Conservation (phyloP, 2,113 vertebrate genomes). For the Okapia johnstoni region DNA sequence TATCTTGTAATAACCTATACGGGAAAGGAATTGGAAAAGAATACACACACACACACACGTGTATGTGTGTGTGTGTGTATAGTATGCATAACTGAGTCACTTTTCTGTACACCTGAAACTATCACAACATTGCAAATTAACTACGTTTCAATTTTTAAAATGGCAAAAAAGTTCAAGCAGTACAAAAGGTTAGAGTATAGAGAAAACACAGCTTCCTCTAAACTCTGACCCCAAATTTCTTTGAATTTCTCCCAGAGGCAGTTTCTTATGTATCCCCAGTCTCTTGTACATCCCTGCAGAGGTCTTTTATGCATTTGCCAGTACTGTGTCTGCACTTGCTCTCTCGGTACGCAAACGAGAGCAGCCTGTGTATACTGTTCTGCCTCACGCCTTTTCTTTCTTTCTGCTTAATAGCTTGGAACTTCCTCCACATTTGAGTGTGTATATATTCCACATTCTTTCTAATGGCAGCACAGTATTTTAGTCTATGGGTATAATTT, state of each 20-base stretch:
- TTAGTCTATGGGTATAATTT: not conserved
- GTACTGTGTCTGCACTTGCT: not conserved
- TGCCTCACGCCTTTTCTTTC: not conserved
- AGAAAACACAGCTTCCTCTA: not conserved
- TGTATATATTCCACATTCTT: not conserved
- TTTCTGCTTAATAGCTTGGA: not conserved
- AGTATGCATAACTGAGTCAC: not conserved
- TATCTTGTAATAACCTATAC: not conserved
- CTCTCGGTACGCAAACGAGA: not conserved
- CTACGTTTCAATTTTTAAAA: not conserved
- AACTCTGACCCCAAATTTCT: not conserved
- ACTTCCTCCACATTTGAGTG: not conserved
- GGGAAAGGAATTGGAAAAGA: not conserved
- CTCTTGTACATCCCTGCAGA: not conserved
- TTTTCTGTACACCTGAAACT: not conserved
- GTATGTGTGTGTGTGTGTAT: not conserved
- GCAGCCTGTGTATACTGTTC: not conserved
- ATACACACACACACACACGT: not conserved
- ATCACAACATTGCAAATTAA: not conserved
- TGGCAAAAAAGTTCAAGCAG: not conserved
- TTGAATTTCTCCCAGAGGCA: not conserved
- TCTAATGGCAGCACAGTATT: not conserved
- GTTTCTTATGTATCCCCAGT: not conserved
- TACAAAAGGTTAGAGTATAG: fast-evolving
- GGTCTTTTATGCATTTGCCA: not conserved